These are phyloP conservation scores for Chironomus riparius DNA, from an alignment of 2,888 invertebrate species.

Conservation along the genomic window DNA sequence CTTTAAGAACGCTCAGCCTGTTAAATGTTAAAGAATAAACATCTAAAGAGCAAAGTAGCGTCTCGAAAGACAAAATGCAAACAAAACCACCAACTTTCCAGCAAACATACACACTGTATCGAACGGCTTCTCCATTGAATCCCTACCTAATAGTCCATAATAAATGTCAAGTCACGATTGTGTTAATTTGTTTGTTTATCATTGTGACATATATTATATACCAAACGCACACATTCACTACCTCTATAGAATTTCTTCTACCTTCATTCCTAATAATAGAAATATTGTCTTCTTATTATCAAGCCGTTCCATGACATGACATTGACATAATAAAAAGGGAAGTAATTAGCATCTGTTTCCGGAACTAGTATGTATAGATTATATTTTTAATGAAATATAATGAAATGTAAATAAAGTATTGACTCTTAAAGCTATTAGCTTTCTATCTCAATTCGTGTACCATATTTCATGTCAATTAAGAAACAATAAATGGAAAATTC, in stretches of 20 bases:
- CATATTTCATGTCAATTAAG: constrained; percentile 1
- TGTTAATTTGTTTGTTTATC: background rate
- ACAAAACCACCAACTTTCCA: too few relatives aligned
- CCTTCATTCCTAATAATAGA: background rate
- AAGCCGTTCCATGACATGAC: background rate
- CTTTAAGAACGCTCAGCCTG: too few relatives aligned
- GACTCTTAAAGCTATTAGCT: background rate
- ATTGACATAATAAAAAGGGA: constrained; percentile 3
- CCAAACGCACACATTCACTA: background rate
- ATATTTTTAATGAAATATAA: background rate
- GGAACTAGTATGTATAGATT: background rate
- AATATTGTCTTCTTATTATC: background rate
- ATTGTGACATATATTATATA: background rate
- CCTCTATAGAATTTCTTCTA: too few relatives aligned
- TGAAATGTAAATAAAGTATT: background rate
- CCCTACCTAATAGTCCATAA: background rate
- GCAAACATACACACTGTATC: too few relatives aligned
- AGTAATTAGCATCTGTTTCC: constrained; percentile 25
- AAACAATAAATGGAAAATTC: constrained; percentile 10
- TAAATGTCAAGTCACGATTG: constrained; percentile 8
- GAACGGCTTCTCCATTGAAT: too few relatives aligned
- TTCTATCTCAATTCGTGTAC: background rate
- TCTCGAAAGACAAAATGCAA: too few relatives aligned
- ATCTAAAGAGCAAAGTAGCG: too few relatives aligned
- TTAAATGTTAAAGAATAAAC: too few relatives aligned